Base-by-base conservation (phyloP, 2,797 vertebrate species). In the Kryptopterus vitreolus region DNA sequence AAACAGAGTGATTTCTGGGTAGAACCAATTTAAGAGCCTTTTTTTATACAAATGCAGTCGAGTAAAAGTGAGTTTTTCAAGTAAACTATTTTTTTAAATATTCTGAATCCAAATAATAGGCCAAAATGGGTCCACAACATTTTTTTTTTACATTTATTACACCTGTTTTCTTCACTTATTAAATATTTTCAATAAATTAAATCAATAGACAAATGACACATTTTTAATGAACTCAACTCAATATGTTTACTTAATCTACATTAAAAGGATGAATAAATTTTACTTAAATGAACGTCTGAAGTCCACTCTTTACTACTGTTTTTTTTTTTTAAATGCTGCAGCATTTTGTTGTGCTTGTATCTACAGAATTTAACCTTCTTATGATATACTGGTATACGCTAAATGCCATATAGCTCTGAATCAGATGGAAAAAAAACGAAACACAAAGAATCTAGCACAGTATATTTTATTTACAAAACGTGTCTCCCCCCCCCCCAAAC, bases 401-500 rank as follows among this genome's bases (percentile, higher is more conserved):
- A 1, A 63, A 1, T 38, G 1, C 62, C 18, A n/a, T 38, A 38
- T 69, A 50, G 10, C 26, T 26, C 20, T 31, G 33, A 78, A 46
- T 46, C 53, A 63, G 9, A 24, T 24, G 8, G 35, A 29, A 81
- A 71, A 22, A 71, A 31, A 38, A 68, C 38, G 6, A n/a, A n/a
- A n/a, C 73, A 73, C n/a, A 31, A n/a, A 69, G 52, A 35, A 48
- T 80, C 81, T 87, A 81, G 43, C 82, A 89, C 82, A 86, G 74
- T 85, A 86, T 81, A 86, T 82, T 92, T 92, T 89, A 91, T 91
- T 92, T 84, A 86, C 82, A 85, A 87, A 90, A 71, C 18, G 20
- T 4, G 20, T 31, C 7, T 38, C 38, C 38, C 38, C 13, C 18
- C 18, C 35, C 38, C 20, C 0, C 2, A 35, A 53, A 55, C 7